These are phyloP conservation scores for Lasioglossum figueresi DNA, from an alignment of 2,888 invertebrate species.

Conservation along the genomic window DNA sequence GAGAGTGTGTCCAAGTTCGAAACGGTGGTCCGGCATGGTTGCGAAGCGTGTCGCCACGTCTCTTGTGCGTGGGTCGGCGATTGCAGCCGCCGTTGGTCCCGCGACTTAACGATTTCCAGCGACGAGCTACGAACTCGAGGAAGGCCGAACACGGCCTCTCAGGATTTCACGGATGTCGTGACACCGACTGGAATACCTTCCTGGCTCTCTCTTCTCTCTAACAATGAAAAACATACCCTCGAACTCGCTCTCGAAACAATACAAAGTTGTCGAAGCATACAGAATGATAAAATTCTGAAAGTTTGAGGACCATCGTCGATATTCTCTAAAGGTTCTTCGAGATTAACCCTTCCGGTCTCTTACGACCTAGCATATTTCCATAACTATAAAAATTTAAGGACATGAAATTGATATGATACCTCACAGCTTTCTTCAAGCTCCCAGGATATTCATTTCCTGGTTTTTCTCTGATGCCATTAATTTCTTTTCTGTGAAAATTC, in stretches of 20 bases:
- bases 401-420: too few species aligned
- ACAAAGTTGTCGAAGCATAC: conserved; percentile 14
- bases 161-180: conserved; percentile 65
- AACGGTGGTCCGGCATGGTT: conserved; percentile 47
- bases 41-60: conserved; percentile 53
- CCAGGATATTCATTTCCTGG: too few species aligned
- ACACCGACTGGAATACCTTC: conserved; percentile 25
- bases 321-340: background rate
- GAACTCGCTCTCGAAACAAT: conserved; percentile 1
- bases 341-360: too few species aligned
- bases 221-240: conserved; percentile 56
- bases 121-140: conserved; percentile 35
- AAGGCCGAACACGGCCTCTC: conserved; percentile 25
- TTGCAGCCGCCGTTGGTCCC: conserved; percentile 53
- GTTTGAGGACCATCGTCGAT: background rate
- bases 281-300: conserved; percentile 1
- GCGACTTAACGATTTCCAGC: conserved; percentile 65
- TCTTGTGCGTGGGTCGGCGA: conserved; percentile 59
- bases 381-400: too few species aligned
- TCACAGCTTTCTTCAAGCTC: too few species aligned
- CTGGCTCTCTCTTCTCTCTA: conserved; percentile 31
- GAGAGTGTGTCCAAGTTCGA: conserved; percentile 30
- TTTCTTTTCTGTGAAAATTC: too few species aligned
- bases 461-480: too few species aligned
- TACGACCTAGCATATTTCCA: too few species aligned